A percentile compares a stretch with the other conserved stretches of the same genome.
Evolutionary conservation across 1,140 invertebrate genomes (phyloP).

Genomic region (Aphelinus atriplicis): DNA sequence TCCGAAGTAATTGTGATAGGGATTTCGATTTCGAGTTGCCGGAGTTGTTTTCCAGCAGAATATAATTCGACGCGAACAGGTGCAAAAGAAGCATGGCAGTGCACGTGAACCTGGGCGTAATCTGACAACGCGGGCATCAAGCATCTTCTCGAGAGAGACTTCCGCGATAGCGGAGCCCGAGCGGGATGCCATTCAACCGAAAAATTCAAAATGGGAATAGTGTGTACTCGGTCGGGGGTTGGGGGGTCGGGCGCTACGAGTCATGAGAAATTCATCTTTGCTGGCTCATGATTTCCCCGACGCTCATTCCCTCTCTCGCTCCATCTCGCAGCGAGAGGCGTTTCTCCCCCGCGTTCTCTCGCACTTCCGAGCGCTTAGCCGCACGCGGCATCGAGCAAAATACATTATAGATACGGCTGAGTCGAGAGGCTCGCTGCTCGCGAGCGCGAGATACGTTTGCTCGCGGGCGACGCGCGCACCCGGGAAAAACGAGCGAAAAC

Average conservation of each 20-base stretch:
- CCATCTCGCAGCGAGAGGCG: not conserved
- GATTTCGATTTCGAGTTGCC: no score
- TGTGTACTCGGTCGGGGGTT: not conserved
- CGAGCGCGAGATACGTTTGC: not conserved
- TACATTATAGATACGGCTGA: conserved; percentile 27
- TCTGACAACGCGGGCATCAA: no score
- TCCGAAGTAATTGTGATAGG: no score
- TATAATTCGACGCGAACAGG: no score
- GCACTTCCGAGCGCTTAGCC: conserved; percentile 3
- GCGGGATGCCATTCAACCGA: no score
- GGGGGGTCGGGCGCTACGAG: not conserved
- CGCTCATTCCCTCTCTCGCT: not conserved
- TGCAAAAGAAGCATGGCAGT: no score
- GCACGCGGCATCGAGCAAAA: not conserved
- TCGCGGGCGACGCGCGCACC: not conserved
- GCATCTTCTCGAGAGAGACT: no score
- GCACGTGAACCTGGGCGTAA: no score
- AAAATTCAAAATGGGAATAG: not conserved
- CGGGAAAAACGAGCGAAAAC: not conserved
- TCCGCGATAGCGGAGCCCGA: no score
- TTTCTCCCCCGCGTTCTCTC: not conserved
- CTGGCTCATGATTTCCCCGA: not conserved
- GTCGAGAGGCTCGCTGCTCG: not conserved
- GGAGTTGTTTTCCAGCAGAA: no score
- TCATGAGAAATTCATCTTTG: conserved; percentile 27